Base-by-base conservation (phyloP, 2,888 invertebrate genomes). In the Cantharis rustica region DNA sequence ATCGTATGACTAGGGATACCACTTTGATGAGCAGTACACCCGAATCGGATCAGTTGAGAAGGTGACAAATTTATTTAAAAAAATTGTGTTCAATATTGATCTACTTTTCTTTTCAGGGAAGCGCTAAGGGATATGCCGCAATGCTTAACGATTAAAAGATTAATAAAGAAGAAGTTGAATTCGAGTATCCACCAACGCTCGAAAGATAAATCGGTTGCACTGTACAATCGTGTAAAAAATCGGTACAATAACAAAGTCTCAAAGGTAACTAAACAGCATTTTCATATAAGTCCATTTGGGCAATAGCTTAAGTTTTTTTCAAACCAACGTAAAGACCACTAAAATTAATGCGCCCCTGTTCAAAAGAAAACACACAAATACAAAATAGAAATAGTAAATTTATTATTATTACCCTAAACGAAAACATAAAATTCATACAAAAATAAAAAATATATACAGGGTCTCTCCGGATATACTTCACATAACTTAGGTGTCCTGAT, bases 61-160 rank as follows among this genome's bases (percentile, higher is more conserved):
- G 92, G 93, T 93, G 83, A 26, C 62, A 84, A 79, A 63, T 26
- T 72, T 15, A 63, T 16, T 16, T 16, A 2, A 23, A 27, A n/a
- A 71, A 69, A 69, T 5, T 16, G 61, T 73, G n/a, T 23, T 17
- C 23, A 15, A 7, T 23, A 16, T 10, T 47, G 68, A 13, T 15
- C 10, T 63, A 17, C 70, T 27, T 61, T 47, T 10, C 68, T 78
- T 85, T 87, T 11, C 82, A 93, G 93, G 81, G 93, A 93, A 80
- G 92, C 93, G 0, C 86, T 95, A 61, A 89, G 93, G 66, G 92
- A 93, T 75, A 90, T 95, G 83, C 93, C 94, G 0, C 93, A 94
- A 84, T 91, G 92, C 64, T 86, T 95, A 75, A 92, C 93, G 1
- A 90, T 93, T 83, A 95, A 94, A 86, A 89, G 93, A 79, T 89